Percentiles rank a stretch among this genome's conserved stretches.
Conservation (phyloP, 2,113 vertebrate genomes). For the Polypterus senegalus region DNA sequence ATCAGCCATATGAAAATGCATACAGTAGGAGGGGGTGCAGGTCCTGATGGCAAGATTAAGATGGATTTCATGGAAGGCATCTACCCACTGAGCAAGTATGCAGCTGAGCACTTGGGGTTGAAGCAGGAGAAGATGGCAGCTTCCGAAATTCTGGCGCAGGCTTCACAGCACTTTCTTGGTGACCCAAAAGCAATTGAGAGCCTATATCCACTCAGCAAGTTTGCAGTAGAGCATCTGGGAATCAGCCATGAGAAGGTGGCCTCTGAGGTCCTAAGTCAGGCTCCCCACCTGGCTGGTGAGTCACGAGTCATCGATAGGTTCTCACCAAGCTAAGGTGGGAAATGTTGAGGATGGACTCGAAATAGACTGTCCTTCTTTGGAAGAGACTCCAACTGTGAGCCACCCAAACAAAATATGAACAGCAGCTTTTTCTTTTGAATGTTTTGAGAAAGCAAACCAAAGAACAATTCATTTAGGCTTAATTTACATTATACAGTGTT, state of each 20-base stretch:
- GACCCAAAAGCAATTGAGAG: conserved; percentile 86
- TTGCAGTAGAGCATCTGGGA: conserved; percentile 79
- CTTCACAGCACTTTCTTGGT: conserved; percentile 75
- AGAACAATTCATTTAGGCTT: no score
- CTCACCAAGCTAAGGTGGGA: conserved; percentile 68
- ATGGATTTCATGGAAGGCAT: conserved; percentile 85
- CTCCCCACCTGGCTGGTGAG: conserved; percentile 51
- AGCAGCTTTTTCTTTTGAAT: conserved; percentile 5
- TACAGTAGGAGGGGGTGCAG: conserved; percentile 57
- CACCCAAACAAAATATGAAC: conserved; percentile 7
- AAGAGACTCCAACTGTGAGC: not conserved
- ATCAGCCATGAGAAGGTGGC: conserved; percentile 75
- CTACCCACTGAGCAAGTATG: conserved; percentile 84
- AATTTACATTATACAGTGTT: no score
- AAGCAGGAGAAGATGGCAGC: conserved; percentile 74
- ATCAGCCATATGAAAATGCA: conserved; percentile 99
- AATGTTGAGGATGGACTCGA: no score
- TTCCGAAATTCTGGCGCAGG: conserved; percentile 76
- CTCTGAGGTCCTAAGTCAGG: conserved; percentile 68
- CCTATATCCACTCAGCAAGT: conserved; percentile 85
- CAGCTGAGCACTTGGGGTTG: conserved; percentile 81
- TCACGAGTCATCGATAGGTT: conserved; percentile 79
- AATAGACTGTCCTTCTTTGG: no score
- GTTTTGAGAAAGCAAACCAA: no score
- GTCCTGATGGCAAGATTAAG: conserved; percentile 72